Evolutionary conservation across 2,888 invertebrate species (phyloP).

Genomic region (Eristalis tenax): DNA sequence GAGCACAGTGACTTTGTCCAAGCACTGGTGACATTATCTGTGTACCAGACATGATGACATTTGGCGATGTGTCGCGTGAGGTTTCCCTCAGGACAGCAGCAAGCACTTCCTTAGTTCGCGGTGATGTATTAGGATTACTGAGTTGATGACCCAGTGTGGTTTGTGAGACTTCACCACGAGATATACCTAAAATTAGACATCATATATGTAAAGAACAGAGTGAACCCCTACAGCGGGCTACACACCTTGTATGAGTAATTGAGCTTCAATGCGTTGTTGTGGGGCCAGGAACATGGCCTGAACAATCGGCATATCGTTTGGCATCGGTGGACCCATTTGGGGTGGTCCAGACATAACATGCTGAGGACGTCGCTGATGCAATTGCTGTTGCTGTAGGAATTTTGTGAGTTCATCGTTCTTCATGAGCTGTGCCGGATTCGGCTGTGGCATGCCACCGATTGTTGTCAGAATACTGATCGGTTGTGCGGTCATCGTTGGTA

Average conservation of each 20-base stretch:
- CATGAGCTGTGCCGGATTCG: conserved; percentile 44
- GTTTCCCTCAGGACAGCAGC: conserved; percentile 75
- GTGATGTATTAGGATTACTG: conserved; percentile 82
- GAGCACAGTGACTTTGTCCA: conserved; percentile 53
- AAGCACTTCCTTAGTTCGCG: conserved; percentile 75
- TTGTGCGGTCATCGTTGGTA: conserved; percentile 28
- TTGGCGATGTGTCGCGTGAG: conserved; percentile 70
- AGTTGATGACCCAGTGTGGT: conserved; percentile 90
- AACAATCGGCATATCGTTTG: conserved; percentile 40
- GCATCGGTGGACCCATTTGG: conserved; percentile 49
- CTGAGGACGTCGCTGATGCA: conserved; percentile 71
- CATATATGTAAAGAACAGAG: not conserved
- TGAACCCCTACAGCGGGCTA: too few species aligned
- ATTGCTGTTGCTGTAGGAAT: conserved; percentile 68
- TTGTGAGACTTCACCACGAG: conserved; percentile 89
- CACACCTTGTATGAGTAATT: conserved; percentile 88
- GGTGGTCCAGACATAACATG: conserved; percentile 58
- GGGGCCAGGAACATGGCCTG: conserved; percentile 73
- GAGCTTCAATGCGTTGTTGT: conserved; percentile 83
- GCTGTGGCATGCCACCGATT: conserved; percentile 41
- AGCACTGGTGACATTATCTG: conserved; percentile 69
- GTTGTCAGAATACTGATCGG: conserved; percentile 50
- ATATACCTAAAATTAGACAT: conserved; percentile 83
- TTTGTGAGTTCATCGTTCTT: conserved; percentile 74
- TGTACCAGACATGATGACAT: conserved; percentile 50